Conservation (phyloP, 2,113 vertebrate species). For the Semnornis frantzii region DNA sequence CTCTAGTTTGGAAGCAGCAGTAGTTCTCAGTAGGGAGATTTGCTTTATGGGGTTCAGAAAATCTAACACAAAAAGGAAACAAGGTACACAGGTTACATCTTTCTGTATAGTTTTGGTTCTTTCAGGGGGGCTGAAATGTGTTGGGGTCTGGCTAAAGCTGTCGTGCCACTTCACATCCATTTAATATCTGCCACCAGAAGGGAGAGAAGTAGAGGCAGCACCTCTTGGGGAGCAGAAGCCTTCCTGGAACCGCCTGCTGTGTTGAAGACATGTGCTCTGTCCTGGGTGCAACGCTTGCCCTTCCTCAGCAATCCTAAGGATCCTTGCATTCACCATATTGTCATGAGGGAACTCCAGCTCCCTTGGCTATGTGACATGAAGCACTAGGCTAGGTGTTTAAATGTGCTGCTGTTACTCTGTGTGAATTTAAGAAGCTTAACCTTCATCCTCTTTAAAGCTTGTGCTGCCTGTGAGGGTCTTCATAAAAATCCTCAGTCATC, state of each 20-base stretch:
- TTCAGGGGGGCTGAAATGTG: not conserved
- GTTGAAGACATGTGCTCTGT: not conserved
- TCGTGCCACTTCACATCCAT: not conserved
- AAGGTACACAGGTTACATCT: not conserved
- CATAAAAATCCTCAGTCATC: not conserved
- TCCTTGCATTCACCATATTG: fast-evolving
- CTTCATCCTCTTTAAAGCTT: not conserved
- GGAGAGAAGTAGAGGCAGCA: not conserved
- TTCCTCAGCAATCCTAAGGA: not conserved
- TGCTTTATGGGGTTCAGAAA: not conserved
- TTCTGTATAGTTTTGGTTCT: not conserved
- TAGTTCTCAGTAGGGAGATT: not conserved
- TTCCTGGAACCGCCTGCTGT: not conserved
- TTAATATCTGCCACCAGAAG: not conserved
- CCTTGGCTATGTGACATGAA: not conserved
- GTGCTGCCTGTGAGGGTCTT: fast-evolving
- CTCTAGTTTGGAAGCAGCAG: not conserved
- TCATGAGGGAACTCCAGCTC: not conserved
- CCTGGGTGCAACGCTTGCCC: not conserved
- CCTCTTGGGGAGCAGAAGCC: not conserved
- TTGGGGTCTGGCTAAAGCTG: not conserved
- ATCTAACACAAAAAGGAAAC: not conserved
- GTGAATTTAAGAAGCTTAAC: not conserved
- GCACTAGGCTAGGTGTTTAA: not conserved
- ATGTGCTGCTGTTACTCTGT: not conserved